Conservation (phyloP, 2,888 invertebrate species). For the Dastarcus helophoroides region DNA sequence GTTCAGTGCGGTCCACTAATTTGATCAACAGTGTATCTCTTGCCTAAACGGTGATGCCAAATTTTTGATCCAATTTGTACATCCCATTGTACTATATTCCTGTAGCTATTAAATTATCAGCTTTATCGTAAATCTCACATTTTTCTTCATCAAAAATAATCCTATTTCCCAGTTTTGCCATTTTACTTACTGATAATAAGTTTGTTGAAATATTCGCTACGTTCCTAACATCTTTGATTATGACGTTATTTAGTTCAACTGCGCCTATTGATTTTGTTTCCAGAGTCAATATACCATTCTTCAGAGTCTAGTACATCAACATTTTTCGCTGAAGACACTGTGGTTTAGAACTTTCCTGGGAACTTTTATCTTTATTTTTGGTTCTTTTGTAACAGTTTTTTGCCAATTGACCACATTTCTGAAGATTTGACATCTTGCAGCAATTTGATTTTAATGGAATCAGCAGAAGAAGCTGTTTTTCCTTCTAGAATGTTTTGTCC, state of each 20-base stretch:
- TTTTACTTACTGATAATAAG: conserved; percentile 12
- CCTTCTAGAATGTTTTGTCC: no score
- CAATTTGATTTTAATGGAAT: conserved; percentile 20
- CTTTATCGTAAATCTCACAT: conserved; percentile 11
- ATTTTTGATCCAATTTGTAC: conserved; percentile 9
- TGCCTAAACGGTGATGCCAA: no score
- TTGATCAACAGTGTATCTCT: no score
- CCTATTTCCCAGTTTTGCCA: conserved; percentile 11
- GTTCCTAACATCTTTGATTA: no score
- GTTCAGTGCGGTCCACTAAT: no score
- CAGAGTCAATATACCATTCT: conserved; percentile 14
- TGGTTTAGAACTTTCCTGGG: no score
- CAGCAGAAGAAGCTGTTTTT: conserved; percentile 16
- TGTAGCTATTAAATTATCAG: conserved; percentile 9
- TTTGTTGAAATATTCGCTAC: conserved; percentile 12
- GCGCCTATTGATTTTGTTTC: neutral
- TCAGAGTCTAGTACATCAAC: neutral
- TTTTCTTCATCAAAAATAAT: conserved; percentile 9
- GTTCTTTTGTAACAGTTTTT: no score
- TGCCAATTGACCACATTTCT: no score
- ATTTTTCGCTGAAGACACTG: neutral
- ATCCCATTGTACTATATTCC: conserved; percentile 10
- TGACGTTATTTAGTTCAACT: no score
- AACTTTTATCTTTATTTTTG: no score
- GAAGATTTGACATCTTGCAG: conserved; percentile 13